Evolutionary conservation across 2,888 invertebrate species (phyloP).

Genomic region (Timema cristinae): DNA sequence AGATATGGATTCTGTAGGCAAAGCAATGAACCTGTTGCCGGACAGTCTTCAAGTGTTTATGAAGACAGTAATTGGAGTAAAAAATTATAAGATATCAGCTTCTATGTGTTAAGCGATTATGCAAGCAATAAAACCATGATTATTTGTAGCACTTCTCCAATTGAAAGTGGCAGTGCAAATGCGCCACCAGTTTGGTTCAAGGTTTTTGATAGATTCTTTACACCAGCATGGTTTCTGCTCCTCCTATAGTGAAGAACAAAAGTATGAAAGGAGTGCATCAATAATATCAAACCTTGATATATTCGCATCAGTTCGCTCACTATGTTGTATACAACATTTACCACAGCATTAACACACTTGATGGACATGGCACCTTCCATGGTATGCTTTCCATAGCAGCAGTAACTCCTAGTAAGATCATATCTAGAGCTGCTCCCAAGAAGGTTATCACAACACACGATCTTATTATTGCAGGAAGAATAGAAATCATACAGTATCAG

Average conservation of each 20-base stretch:
- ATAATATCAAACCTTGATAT: not conserved
- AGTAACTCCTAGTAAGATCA: constrained; percentile 7
- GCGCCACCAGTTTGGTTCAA: not conserved
- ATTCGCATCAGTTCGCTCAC: not conserved
- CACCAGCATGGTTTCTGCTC: too few relatives aligned
- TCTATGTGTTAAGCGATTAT: not conserved
- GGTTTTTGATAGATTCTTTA: too few relatives aligned
- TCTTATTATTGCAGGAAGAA: too few relatives aligned
- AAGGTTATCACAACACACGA: too few relatives aligned
- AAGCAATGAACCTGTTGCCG: too few relatives aligned
- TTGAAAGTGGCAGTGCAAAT: constrained; percentile 5
- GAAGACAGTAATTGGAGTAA: not conserved
- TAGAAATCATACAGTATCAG: too few relatives aligned
- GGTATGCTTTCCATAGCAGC: not conserved
- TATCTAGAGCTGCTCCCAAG: too few relatives aligned
- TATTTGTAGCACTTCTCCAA: not conserved
- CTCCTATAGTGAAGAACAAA: too few relatives aligned
- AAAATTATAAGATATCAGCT: not conserved
- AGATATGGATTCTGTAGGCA: constrained; percentile 6
- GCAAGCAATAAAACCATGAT: not conserved
- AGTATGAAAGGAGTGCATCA: too few relatives aligned
- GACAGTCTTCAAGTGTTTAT: constrained; percentile 1
- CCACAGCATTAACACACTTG: constrained; percentile 7
- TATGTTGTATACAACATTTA: constrained; percentile 7
- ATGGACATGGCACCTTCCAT: constrained; percentile 7